A percentile compares a stretch with the other conserved stretches of the same genome.
Evolutionary conservation across 2,113 vertebrate species (phyloP).

Genomic region (Scomber colias): DNA sequence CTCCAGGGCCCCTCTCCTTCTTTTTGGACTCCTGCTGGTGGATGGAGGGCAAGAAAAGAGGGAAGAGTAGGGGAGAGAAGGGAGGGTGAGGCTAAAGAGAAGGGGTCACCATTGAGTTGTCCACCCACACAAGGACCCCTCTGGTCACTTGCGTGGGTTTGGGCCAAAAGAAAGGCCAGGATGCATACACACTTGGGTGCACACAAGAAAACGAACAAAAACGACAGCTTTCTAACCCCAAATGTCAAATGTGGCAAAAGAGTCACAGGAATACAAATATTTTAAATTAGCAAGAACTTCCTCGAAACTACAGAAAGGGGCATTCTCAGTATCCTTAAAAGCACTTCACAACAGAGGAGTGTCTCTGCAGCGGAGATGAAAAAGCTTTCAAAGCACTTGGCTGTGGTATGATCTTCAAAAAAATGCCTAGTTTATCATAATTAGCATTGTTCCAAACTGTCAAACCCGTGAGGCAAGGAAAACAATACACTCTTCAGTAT

Average conservation of each 20-base stretch:
- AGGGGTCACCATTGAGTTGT: constrained; percentile 76
- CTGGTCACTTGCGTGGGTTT: constrained; percentile 81
- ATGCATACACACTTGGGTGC: constrained; percentile 22
- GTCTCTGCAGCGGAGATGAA: constrained; percentile 29
- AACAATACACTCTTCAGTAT: constrained; percentile 61
- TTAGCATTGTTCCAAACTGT: constrained; percentile 64
- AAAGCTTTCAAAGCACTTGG: constrained; percentile 58
- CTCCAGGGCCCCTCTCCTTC: constrained; percentile 38
- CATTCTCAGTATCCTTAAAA: constrained; percentile 55
- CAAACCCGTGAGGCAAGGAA: constrained; percentile 48
- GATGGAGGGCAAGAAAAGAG: constrained; percentile 47
- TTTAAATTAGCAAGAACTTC: constrained; percentile 67
- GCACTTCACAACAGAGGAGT: constrained; percentile 47
- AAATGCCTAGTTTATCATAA: constrained; percentile 61
- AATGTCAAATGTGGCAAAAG: constrained; percentile 51
- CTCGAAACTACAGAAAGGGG: constrained; percentile 40
- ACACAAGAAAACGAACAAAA: constrained; percentile 29
- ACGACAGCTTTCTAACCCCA: constrained; percentile 50
- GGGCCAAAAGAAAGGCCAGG: constrained; percentile 58
- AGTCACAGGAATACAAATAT: constrained; percentile 47
- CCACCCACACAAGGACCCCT: constrained; percentile 76
- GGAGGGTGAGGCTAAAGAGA: constrained; percentile 37
- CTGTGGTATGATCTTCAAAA: constrained; percentile 50
- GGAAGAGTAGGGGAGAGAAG: background rate
- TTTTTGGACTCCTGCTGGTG: constrained; percentile 48